Percentiles rank a stretch among this genome's conserved stretches.
phyloP scores from a whole-genome alignment of 2,888 invertebrate genomes.

The Agonopterix heracliana region DNA sequence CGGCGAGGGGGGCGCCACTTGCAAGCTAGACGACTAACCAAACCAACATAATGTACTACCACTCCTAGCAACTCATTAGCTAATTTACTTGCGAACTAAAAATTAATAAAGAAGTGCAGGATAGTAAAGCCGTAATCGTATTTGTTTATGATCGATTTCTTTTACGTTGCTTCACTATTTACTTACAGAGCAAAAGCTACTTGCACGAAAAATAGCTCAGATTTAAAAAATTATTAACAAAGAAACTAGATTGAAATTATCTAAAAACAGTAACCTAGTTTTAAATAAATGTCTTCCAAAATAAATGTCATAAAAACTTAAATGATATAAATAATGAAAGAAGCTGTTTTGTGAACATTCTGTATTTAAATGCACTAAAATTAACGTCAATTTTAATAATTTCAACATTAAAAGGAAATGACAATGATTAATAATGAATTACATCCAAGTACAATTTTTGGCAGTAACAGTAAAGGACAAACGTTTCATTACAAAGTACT shows the following conservation, averaged over 20 bases:
- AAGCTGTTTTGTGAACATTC: constrained; percentile 49
- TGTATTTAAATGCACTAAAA: constrained; percentile 67
- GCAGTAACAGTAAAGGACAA: no score
- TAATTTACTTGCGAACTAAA: constrained; percentile 28
- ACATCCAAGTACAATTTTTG: not conserved
- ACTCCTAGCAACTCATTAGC: constrained; percentile 36
- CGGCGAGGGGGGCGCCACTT: constrained; percentile 55
- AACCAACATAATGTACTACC: constrained; percentile 52
- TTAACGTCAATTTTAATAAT: constrained; percentile 52
- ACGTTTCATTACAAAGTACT: no score
- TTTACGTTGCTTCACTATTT: constrained; percentile 22
- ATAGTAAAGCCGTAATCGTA: constrained; percentile 16
- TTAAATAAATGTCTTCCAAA: constrained; percentile 63
- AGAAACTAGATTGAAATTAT: constrained; percentile 23
- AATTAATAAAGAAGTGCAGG: constrained; percentile 38
- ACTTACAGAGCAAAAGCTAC: constrained; percentile 32
- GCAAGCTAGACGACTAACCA: constrained; percentile 67
- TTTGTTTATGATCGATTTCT: constrained; percentile 3
- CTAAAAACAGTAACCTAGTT: constrained; percentile 28
- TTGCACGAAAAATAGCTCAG: constrained; percentile 60
- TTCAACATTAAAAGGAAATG: constrained; percentile 46
- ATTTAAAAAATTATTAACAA: constrained; percentile 25
- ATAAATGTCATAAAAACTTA: constrained; percentile 62
- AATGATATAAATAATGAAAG: constrained; percentile 41
- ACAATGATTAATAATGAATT: not conserved